Evolutionary conservation across 2,797 vertebrate species (phyloP).

Genomic region (Pitangus sulphuratus): DNA sequence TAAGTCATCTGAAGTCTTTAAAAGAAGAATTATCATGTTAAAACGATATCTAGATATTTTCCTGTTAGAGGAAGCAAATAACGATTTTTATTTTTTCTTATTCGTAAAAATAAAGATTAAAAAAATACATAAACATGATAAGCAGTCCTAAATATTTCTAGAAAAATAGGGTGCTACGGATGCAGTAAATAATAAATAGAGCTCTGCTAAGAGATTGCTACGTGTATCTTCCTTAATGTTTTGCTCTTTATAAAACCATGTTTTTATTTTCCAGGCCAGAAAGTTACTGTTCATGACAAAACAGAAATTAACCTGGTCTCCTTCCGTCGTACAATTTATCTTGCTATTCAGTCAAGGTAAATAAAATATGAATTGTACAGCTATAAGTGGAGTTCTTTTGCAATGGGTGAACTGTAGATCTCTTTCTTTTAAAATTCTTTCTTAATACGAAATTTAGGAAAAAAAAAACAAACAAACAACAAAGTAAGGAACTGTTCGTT

Average conservation of each 20-base stretch:
- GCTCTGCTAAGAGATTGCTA: background rate
- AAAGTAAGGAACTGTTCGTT: background rate
- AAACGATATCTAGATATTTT: background rate
- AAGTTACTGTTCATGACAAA: conserved; percentile 94
- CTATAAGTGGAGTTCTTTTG: background rate
- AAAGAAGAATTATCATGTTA: background rate
- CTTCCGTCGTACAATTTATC: conserved; percentile 96
- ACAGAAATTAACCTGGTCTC: conserved; percentile 97
- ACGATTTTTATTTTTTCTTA: background rate
- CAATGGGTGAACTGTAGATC: background rate
- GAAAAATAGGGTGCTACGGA: background rate
- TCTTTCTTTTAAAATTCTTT: background rate
- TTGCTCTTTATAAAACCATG: background rate
- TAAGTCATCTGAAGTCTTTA: background rate
- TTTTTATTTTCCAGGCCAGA: conserved; percentile 81
- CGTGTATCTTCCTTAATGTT: background rate
- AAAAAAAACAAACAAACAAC: too few relatives aligned
- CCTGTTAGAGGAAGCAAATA: background rate
- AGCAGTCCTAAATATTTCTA: background rate
- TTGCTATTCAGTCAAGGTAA: conserved; percentile 98
- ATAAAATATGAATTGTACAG: background rate
- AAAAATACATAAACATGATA: background rate
- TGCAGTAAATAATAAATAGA: background rate
- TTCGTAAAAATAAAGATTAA: background rate
- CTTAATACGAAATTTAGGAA: background rate